Conservation (phyloP, 2,797 vertebrate genomes). For the Girardinus metallicus region DNA sequence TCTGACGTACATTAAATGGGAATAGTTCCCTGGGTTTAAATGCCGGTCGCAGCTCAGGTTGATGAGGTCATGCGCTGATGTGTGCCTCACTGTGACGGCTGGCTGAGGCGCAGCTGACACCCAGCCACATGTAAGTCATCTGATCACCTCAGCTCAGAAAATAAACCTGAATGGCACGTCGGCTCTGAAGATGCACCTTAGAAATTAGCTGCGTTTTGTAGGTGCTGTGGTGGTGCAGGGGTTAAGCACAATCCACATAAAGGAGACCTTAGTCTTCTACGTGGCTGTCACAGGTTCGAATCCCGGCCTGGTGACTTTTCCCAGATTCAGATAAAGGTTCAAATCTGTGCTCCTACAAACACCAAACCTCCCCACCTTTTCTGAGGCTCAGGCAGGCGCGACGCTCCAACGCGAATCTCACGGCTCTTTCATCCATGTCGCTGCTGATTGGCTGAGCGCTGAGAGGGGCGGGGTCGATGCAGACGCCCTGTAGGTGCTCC, state of each 20-base stretch:
- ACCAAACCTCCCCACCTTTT: slow-evolving; percentile 73
- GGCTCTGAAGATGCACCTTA: background rate
- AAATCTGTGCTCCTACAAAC: slow-evolving; percentile 9
- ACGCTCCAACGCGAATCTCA: slow-evolving; percentile 72
- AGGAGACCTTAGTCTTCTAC: too few relatives aligned
- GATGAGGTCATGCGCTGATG: slow-evolving; percentile 48
- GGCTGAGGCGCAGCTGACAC: slow-evolving; percentile 53
- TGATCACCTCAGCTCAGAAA: slow-evolving; percentile 50
- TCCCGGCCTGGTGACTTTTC: too few relatives aligned
- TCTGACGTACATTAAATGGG: background rate
- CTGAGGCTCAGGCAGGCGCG: slow-evolving; percentile 76
- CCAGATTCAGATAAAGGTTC: too few relatives aligned
- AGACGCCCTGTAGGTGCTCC: slow-evolving; percentile 62
- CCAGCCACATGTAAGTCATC: slow-evolving; percentile 45
- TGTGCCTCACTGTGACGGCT: slow-evolving; percentile 25
- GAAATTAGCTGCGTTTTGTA: background rate
- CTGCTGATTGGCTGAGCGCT: slow-evolving; percentile 67
- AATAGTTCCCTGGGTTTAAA: slow-evolving; percentile 17
- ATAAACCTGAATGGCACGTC: slow-evolving; percentile 42
- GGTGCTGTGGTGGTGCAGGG: too few relatives aligned
- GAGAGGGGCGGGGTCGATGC: slow-evolving; percentile 63
- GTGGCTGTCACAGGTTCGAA: too few relatives aligned
- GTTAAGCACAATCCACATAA: too few relatives aligned
- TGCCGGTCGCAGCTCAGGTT: slow-evolving; percentile 30
- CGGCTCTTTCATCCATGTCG: slow-evolving; percentile 61